Conservation (phyloP, 2,113 vertebrate genomes). For the Antechinus flavipes region DNA sequence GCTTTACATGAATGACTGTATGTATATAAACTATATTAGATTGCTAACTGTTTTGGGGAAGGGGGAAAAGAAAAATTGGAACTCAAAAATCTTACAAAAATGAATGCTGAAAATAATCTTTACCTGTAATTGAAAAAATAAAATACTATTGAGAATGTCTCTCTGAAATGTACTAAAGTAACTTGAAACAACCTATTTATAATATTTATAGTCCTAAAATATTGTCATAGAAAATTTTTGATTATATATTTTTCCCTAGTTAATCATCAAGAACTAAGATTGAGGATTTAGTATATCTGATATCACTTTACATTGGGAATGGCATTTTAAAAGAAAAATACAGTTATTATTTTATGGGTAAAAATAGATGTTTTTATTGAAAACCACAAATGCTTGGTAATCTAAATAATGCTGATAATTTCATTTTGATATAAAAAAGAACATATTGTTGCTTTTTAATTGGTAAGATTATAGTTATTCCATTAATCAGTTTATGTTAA, state of each 20-base stretch:
- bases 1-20: too few species aligned
- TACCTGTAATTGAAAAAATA: too few species aligned
- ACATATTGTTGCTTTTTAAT: constrained; percentile 28
- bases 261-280: constrained; percentile 35
- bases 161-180: neutral
- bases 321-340: constrained; percentile 50
- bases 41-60: too few species aligned
- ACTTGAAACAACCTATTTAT: constrained; percentile 33
- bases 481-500: neutral
- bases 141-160: neutral
- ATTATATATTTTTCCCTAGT: constrained; percentile 26
- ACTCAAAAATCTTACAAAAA: too few species aligned
- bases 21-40: too few species aligned
- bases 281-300: neutral
- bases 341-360: constrained; percentile 34
- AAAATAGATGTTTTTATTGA: constrained; percentile 29
- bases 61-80: too few species aligned
- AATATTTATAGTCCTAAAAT: constrained; percentile 22
- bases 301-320: constrained; percentile 3
- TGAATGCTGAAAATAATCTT: too few species aligned
- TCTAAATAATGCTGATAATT: neutral
- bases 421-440: neutral
- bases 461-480: neutral
- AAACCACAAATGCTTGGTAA: constrained; percentile 15
- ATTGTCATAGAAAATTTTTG: constrained; percentile 15